Evolutionary conservation across 2,888 invertebrate species (phyloP).

Genomic region (Drosophila borborema): DNA sequence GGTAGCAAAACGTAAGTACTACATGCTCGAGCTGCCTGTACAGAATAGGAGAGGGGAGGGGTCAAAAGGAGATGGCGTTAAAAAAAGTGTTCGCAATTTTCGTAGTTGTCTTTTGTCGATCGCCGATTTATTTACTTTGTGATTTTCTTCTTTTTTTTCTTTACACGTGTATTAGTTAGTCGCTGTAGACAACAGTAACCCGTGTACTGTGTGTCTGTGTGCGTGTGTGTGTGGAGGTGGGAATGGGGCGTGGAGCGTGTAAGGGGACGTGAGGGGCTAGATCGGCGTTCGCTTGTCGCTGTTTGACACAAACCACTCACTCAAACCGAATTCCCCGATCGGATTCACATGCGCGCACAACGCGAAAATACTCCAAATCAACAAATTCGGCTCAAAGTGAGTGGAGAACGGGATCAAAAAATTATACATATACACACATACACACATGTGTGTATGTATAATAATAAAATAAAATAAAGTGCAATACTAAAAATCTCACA

Average conservation of each 20-base stretch:
- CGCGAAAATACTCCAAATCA: constrained; percentile 40
- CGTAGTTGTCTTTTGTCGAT: constrained; percentile 73
- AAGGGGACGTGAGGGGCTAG: constrained; percentile 14
- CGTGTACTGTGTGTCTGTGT: constrained; percentile 3
- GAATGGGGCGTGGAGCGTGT: not conserved
- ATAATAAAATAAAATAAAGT: constrained; percentile 12
- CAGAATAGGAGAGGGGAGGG: constrained; percentile 9
- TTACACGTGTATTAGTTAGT: constrained; percentile 54
- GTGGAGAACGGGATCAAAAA: constrained; percentile 47
- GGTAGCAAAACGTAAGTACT: constrained; percentile 58
- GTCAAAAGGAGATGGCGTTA: constrained; percentile 40
- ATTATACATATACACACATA: not conserved
- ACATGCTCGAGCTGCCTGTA: constrained; percentile 19
- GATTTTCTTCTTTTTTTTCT: constrained; percentile 29
- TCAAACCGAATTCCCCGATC: constrained; percentile 43
- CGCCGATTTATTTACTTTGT: constrained; percentile 40
- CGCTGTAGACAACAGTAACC: constrained; percentile 34
- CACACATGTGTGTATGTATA: not conserved
- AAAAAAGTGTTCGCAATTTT: constrained; percentile 60
- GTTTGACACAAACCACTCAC: constrained; percentile 55
- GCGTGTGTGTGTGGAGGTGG: constrained; percentile 5
- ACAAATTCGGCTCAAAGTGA: constrained; percentile 50
- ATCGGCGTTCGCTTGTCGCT: constrained; percentile 33
- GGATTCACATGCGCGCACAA: constrained; percentile 45
- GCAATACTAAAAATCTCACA: constrained; percentile 25